A percentile compares a stretch with the other conserved stretches of the same genome.
Conservation (phyloP, 2,888 invertebrate genomes). For the Ephialtes manifestator region DNA sequence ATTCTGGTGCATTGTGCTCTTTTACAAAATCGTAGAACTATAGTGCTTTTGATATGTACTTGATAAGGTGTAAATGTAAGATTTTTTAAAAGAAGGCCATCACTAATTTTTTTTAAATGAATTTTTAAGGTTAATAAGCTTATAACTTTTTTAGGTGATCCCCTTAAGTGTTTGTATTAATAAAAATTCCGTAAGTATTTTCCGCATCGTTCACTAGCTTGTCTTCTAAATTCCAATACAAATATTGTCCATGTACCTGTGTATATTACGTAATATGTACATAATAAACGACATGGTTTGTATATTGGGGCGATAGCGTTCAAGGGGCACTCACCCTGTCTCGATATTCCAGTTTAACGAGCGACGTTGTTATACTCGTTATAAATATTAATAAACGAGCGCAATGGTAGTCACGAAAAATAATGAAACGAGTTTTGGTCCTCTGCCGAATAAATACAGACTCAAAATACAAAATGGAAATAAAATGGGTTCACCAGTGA, state of each 20-base stretch:
- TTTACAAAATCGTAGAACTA: no score
- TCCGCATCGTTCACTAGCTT: no score
- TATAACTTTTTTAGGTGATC: no score
- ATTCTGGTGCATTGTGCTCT: no score
- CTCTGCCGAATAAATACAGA: not conserved
- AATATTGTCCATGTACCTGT: not conserved
- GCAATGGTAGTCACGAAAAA: not conserved
- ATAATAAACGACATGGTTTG: not conserved
- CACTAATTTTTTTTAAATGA: no score
- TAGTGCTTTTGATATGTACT: no score
- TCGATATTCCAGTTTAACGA: conserved; percentile 37
- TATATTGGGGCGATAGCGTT: conserved; percentile 26
- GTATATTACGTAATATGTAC: not conserved
- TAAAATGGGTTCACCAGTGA: not conserved
- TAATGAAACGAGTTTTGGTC: conserved; percentile 3
- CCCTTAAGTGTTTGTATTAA: not conserved
- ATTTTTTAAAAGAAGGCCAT: no score
- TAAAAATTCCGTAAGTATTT: not conserved
- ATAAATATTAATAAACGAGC: conserved; percentile 41
- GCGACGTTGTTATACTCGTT: conserved; percentile 36
- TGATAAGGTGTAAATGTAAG: no score
- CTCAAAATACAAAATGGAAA: not conserved
- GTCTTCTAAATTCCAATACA: not conserved
- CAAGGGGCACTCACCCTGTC: conserved; percentile 1
- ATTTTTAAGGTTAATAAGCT: no score